Conservation (phyloP, 2,888 invertebrate genomes). For the Caenorhabditis zanzibari region DNA sequence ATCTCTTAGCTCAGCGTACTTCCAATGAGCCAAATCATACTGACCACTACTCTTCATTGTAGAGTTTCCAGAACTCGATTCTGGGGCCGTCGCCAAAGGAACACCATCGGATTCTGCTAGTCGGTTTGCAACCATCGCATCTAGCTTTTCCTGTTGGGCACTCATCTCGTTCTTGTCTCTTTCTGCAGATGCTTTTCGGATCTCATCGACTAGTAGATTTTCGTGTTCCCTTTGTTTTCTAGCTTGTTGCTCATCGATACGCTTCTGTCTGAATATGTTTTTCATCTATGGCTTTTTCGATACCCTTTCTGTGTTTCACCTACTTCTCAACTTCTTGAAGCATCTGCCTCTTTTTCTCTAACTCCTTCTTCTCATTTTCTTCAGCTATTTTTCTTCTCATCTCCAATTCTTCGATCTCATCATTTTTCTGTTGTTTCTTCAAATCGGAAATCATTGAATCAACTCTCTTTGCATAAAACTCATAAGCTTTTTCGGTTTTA, state of each 20-base stretch:
- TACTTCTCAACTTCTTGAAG: not conserved
- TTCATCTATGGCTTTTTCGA: too few species aligned
- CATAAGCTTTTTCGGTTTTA: constrained; percentile 57
- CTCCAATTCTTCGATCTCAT: constrained; percentile 90
- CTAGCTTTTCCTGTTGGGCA: constrained; percentile 93
- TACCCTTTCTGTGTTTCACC: too few species aligned
- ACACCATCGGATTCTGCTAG: constrained; percentile 86
- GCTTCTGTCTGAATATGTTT: constrained; percentile 90
- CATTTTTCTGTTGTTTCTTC: constrained; percentile 65
- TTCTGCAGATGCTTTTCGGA: constrained; percentile 84
- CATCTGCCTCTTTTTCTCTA: constrained; percentile 85
- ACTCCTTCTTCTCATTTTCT: constrained; percentile 88
- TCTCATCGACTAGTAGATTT: constrained; percentile 87
- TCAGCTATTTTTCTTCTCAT: constrained; percentile 91
- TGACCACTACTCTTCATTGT: constrained; percentile 85
- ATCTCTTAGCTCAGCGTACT: constrained; percentile 96
- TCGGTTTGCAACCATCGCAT: constrained; percentile 94
- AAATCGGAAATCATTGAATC: constrained; percentile 68
- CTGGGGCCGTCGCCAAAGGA: constrained; percentile 17
- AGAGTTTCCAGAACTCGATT: not conserved
- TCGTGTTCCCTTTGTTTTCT: constrained; percentile 91
- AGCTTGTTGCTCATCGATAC: constrained; percentile 92
- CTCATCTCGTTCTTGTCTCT: constrained; percentile 44
- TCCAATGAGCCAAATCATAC: constrained; percentile 96
- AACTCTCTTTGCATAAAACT: constrained; percentile 67